phyloP scores from a whole-genome alignment of 2,888 invertebrate genomes.

The Calliphora vomitoria region DNA sequence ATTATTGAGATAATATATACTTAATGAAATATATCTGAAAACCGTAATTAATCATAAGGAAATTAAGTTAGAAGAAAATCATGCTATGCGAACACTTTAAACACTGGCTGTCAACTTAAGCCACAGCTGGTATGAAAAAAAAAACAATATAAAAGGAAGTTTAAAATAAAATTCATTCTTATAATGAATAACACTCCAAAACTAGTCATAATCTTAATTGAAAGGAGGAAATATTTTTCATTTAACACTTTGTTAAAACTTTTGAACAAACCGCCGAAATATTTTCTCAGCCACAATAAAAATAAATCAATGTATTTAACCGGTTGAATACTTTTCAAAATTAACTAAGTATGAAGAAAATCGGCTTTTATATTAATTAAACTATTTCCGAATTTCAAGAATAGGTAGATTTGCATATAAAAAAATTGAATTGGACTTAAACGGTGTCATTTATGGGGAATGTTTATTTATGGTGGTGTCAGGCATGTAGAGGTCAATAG shows the following conservation, averaged over 20 bases:
- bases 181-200: not conserved
- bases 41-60: not conserved
- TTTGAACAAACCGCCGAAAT: not conserved
- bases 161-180: not conserved
- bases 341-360: conserved; percentile 7
- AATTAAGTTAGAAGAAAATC: conserved; percentile 7
- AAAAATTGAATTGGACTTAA: not conserved
- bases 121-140: not conserved
- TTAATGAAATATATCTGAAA: not conserved
- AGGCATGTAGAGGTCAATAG: not conserved
- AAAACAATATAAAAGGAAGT: not conserved
- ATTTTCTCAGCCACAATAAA: not conserved
- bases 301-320: not conserved
- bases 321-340: conserved; percentile 20
- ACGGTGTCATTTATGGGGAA: not conserved
- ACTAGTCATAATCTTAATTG: not conserved
- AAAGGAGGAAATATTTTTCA: conserved; percentile 24
- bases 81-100: not conserved
- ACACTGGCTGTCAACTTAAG: not conserved
- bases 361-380: conserved; percentile 3
- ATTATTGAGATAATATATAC: not conserved
- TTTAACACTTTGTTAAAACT: not conserved
- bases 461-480: conserved; percentile 1
- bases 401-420: not conserved
- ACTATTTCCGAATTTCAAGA: conserved; percentile 3